A percentile compares a stretch with the other conserved stretches of the same genome.
Evolutionary conservation across 1,140 invertebrate genomes (phyloP).

Genomic region (Tachypleus tridentatus): DNA sequence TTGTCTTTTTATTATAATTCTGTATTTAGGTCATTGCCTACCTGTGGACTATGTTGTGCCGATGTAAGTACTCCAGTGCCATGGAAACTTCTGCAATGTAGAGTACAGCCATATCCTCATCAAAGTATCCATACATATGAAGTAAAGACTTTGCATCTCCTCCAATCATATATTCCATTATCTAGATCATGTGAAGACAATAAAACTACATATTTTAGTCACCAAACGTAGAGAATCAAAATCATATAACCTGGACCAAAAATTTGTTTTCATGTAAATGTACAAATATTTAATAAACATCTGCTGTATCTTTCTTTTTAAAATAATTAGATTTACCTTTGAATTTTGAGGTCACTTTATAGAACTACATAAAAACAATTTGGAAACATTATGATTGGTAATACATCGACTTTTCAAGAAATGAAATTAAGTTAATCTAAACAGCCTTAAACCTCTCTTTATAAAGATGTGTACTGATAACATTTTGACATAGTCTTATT

Average conservation of each 20-base stretch:
- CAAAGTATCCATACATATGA: conserved; percentile 74
- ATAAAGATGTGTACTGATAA: no score
- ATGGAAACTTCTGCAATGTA: conserved; percentile 91
- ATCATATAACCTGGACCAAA: background rate
- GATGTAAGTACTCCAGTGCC: conserved; percentile 91
- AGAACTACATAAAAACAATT: no score
- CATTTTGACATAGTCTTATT: no score
- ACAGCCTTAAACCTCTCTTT: no score
- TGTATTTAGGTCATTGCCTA: background rate
- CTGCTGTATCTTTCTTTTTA: no score
- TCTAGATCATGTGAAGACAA: conserved; percentile 35
- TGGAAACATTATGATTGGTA: no score
- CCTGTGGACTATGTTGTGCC: conserved; percentile 89
- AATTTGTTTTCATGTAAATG: conserved; percentile 6
- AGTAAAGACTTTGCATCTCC: conserved; percentile 88
- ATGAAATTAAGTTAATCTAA: no score
- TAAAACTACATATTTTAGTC: conserved; percentile 7
- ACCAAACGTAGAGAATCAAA: conserved; percentile 9
- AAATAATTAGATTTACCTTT: no score
- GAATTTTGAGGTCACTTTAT: no score
- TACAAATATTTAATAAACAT: background rate
- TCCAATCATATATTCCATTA: conserved; percentile 96
- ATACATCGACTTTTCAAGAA: no score
- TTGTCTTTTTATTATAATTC: no score
- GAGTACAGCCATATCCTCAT: conserved; percentile 76